Evolutionary conservation across 2,113 vertebrate genomes (phyloP), one percentile per base, ranked within the genome.

Genomic region (Apistogramma diplotaenia): DNA sequence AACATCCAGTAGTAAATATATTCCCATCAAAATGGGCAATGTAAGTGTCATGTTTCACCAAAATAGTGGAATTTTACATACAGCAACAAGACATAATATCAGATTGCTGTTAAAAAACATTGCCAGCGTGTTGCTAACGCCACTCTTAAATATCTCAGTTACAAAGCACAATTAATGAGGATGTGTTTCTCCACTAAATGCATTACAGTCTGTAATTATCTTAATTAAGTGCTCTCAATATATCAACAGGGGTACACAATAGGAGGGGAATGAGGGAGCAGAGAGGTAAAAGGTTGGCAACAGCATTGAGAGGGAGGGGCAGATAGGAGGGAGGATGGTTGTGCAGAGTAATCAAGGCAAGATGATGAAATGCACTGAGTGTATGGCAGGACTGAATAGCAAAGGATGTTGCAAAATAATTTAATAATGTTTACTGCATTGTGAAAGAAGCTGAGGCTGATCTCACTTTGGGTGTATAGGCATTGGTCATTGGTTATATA

Each of bases 201-300:
- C 31, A 84, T 60, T 57, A 56, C 10, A 58, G 35, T 46, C 11
- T 62, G 53, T 59, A 40, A 91, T 89, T 84, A 90, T 76, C 61
- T 61, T 88, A 91, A 89, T 89, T 70, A 88, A 76, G 56, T 78
- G 57, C 61, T 85, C 79, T 79, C 33, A 25, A 23, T 74, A 40
- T 59, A 83, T 81, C 76, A 79, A 78, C 80, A 76, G 74, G 71
- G 33, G 54, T 62, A 49, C 56, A 78, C 40, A 43, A 13, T 76
- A 81, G 76, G 74, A 62, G 27, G 40, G 37, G 51, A 33, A 49
- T 35, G 74, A 71, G 27, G 29, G 21, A 82, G 27, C 13, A 12
- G 65, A 70, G 81, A 19, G 82, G 76, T 71, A 76, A 70, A 75
- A 60, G 70, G 80, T 58, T 76, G 33, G 53, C 53, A 77, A 37